Evolutionary conservation across 2,797 vertebrate species (phyloP).

Genomic region (Hemitrygon akajei): DNA sequence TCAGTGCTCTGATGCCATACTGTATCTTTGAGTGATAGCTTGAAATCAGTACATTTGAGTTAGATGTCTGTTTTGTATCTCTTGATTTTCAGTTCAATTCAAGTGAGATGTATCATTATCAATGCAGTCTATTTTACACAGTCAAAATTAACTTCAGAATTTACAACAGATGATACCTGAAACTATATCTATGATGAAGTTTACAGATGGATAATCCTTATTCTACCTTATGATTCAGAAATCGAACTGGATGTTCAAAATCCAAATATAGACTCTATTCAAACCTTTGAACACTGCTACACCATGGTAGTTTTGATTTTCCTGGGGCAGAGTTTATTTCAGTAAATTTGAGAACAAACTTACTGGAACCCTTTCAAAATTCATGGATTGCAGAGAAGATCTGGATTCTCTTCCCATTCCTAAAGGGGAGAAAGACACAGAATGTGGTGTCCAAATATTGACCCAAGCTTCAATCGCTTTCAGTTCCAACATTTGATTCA

Average conservation of each 20-base stretch:
- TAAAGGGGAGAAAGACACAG: not conserved
- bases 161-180: not conserved
- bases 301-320: not conserved
- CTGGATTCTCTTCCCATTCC: not conserved
- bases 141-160: not conserved
- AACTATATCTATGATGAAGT: not conserved
- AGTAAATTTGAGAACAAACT: not conserved
- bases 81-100: not conserved
- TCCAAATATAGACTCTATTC: not conserved
- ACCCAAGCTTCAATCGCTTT: not conserved
- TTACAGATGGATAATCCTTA: not conserved
- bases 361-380: not conserved
- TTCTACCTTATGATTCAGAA: not conserved
- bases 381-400: too few relatives aligned
- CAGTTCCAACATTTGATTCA: not conserved
- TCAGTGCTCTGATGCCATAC: not conserved
- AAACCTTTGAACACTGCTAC: not conserved
- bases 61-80: not conserved
- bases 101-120: not conserved
- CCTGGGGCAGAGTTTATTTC: not conserved
- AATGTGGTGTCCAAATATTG: not conserved
- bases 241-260: not conserved
- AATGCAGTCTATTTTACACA: not conserved
- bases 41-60: not conserved
- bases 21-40: not conserved